A percentile compares a stretch with the other conserved stretches of the same genome.
Conservation (phyloP, 2,797 vertebrate genomes). For the Alcedo quadribrachys region DNA sequence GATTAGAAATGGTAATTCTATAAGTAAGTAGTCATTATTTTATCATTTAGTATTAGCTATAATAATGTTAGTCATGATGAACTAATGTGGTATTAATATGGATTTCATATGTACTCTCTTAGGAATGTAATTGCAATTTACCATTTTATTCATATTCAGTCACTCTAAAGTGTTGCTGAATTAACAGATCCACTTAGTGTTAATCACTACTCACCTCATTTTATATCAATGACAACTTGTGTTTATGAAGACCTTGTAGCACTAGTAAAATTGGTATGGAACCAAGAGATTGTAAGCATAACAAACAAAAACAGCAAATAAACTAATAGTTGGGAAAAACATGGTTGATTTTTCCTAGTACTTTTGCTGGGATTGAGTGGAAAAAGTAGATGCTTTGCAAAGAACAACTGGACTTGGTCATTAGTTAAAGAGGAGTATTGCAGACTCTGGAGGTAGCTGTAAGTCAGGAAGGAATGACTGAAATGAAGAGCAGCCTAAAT, state of each 20-base stretch:
- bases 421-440: neutral
- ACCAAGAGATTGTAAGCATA: neutral
- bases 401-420: neutral
- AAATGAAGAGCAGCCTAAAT: neutral
- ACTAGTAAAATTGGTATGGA: neutral
- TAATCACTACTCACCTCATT: slow-evolving; percentile 71
- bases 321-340: neutral
- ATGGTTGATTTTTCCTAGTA: neutral
- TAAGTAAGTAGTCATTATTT: slow-evolving; percentile 73
- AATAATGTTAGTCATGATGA: slow-evolving; percentile 75
- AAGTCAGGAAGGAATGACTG: neutral
- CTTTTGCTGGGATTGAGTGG: neutral
- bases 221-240: slow-evolving; percentile 31
- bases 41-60: slow-evolving; percentile 76
- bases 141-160: slow-evolving; percentile 75
- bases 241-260: neutral
- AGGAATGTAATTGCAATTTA: slow-evolving; percentile 74
- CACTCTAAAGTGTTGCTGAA: slow-evolving; percentile 74
- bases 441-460: neutral
- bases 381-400: neutral
- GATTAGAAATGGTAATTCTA: slow-evolving; percentile 65
- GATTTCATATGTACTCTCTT: slow-evolving; percentile 69
- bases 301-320: neutral
- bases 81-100: slow-evolving; percentile 71
- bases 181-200: slow-evolving; percentile 72